phyloP scores from a whole-genome alignment of 2,888 invertebrate genomes.

The Julus scanicus region DNA sequence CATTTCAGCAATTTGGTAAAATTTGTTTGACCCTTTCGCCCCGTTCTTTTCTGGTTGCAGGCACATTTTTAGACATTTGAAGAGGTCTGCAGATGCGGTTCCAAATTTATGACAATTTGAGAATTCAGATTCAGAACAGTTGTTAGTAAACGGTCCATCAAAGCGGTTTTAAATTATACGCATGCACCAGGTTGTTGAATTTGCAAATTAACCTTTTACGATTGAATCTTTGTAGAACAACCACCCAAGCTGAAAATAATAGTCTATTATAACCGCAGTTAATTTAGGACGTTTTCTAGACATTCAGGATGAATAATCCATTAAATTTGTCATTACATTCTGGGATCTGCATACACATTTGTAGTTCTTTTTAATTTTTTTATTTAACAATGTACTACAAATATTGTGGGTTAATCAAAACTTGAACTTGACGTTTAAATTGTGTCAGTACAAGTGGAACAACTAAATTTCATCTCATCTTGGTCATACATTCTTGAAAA shows the following conservation, averaged over 20 bases:
- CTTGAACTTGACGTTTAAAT: neutral
- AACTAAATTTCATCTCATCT: neutral
- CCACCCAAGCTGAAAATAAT: neutral
- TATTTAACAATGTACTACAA: neutral
- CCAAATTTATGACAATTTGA: neutral
- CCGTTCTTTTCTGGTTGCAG: neutral
- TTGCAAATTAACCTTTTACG: constrained; percentile 7
- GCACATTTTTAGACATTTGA: neutral
- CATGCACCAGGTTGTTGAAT: neutral
- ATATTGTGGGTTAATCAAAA: constrained; percentile 21
- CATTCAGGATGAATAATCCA: neutral
- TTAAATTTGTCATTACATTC: neutral
- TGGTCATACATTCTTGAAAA: neutral
- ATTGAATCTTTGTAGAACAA: constrained; percentile 8
- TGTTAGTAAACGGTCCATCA: neutral
- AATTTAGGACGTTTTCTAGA: neutral
- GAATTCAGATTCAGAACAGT: neutral
- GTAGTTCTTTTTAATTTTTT: neutral
- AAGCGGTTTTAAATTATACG: neutral
- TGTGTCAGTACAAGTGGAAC: constrained; percentile 4
- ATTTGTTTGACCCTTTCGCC: neutral
- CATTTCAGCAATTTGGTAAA: constrained; percentile 5
- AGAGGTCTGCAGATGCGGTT: neutral
- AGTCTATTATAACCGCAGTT: neutral
- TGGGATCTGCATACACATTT: neutral